These are phyloP conservation scores for Diprion similis DNA, from an alignment of 1,140 invertebrate genomes.

Conservation along the genomic window DNA sequence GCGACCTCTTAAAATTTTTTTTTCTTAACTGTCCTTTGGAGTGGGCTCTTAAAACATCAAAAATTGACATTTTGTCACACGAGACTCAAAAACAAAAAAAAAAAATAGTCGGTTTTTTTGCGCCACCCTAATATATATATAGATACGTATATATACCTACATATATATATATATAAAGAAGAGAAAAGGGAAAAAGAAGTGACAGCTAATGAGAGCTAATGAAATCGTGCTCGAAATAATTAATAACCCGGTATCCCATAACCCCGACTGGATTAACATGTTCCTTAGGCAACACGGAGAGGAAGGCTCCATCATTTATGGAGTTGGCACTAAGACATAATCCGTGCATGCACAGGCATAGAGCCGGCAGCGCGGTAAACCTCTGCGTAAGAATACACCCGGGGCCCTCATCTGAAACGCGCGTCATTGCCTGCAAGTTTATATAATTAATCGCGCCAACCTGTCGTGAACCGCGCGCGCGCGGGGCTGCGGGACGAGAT, in stretches of 20 bases:
- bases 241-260: slow-evolving; percentile 17
- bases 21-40: too few relatives aligned
- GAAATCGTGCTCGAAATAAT: slow-evolving; percentile 19
- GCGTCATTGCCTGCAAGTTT: slow-evolving; percentile 35
- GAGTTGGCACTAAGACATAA: slow-evolving; percentile 13
- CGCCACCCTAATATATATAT: too few relatives aligned
- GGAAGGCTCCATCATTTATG: slow-evolving; percentile 11
- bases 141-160: too few relatives aligned
- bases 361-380: neutral
- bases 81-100: too few relatives aligned
- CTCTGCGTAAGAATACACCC: neutral
- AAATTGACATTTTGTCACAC: too few relatives aligned
- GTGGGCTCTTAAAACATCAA: too few relatives aligned
- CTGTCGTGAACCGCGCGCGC: neutral
- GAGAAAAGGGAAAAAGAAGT: slow-evolving; percentile 8
- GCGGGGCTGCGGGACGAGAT: neutral
- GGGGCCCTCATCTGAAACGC: slow-evolving; percentile 8
- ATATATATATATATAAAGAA: neutral
- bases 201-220: slow-evolving; percentile 18
- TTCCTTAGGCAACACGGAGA: neutral
- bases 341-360: neutral
- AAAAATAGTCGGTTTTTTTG: too few relatives aligned
- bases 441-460: slow-evolving; percentile 39
- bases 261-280: slow-evolving; percentile 11
- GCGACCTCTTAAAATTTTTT: too few relatives aligned